Evolutionary conservation across 1,140 invertebrate genomes (phyloP).

Genomic region (Steinernema feltiae): DNA sequence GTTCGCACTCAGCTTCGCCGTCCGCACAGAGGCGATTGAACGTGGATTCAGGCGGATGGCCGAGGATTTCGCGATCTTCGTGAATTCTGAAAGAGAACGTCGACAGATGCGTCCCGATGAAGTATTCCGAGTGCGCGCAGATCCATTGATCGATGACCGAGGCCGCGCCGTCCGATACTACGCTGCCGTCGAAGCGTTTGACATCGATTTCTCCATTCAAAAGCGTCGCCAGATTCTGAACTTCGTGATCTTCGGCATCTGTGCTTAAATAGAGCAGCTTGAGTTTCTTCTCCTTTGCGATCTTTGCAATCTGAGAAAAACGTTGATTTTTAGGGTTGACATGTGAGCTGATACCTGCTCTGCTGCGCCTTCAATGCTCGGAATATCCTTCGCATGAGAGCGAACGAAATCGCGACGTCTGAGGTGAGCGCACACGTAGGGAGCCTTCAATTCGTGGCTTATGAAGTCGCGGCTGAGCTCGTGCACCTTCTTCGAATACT

Average conservation of each 20-base stretch:
- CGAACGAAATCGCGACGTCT: constrained; percentile 75
- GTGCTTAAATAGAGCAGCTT: constrained; percentile 73
- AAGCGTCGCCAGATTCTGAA: constrained; percentile 61
- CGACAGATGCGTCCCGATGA: constrained; percentile 84
- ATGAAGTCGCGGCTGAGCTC: constrained; percentile 71
- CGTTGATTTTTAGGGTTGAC: neutral
- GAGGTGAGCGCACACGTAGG: constrained; percentile 75
- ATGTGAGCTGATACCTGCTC: constrained; percentile 37
- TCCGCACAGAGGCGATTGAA: constrained; percentile 77
- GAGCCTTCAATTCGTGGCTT: constrained; percentile 52
- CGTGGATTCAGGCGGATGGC: constrained; percentile 72
- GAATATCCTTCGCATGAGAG: constrained; percentile 67
- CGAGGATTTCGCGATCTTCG: constrained; percentile 89
- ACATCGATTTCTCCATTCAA: constrained; percentile 28
- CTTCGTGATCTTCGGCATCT: constrained; percentile 65
- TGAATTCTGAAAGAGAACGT: constrained; percentile 93
- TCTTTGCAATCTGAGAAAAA: constrained; percentile 55
- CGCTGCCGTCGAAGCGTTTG: constrained; percentile 17
- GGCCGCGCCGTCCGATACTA: constrained; percentile 70
- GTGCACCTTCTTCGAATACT: constrained; percentile 70
- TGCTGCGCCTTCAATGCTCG: constrained; percentile 68
- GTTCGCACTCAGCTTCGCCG: constrained; percentile 61
- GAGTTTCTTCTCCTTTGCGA: constrained; percentile 65
- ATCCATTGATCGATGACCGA: constrained; percentile 91
- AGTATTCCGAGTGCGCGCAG: constrained; percentile 76